Base-by-base conservation (phyloP, 2,888 invertebrate species). In the Synanthedon tipuliformis region DNA sequence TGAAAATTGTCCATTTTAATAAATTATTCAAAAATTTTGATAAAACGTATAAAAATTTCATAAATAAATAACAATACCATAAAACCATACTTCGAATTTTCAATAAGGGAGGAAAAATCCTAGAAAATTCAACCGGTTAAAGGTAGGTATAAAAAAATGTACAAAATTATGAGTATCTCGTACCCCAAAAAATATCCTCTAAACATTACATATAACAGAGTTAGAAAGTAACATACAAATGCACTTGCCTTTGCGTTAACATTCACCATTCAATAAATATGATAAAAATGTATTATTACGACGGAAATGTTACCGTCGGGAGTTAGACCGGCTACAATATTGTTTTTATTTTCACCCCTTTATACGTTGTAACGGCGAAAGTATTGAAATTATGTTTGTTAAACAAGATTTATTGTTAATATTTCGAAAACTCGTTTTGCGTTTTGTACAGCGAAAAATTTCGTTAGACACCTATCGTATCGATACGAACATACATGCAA, bases 181-280 rank as follows among this genome's bases (percentile, higher is more conserved):
- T 13, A 45, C 45, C 49, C 16, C 16, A 54, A 41, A 57, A 59
- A 55, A 61, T 61, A 51, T 61, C 59, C 57, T 55, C 5, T 45
- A 50, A 53, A 58, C 59, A n/a, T n/a, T n/a, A n/a, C n/a, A 58
- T 55, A 52, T 52, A 54, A 51, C 57, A 57, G 45, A 48, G 59
- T 66, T 69, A 66, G 61, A 66, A 49, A 64, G 63, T 56, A 78
- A 83, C 85, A 83, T 65, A 82, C 69, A 81, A 85, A 84, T 74
- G 84, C 84, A 82, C 84, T 85, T 75, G 74, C 58, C 61, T 61
- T 59, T 69, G 63, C 68, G 67, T 73, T 71, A 66, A 78, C 81
- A 85, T 86, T 83, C 82, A 80, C 78, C 83, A 85, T 83, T 81
- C 81, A 80, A 87, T 87, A 87, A 86, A 87, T 86, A 85, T 86